These are phyloP conservation scores for Neoniphon sammara DNA, from an alignment of 2,797 vertebrate species.

Conservation along the genomic window DNA sequence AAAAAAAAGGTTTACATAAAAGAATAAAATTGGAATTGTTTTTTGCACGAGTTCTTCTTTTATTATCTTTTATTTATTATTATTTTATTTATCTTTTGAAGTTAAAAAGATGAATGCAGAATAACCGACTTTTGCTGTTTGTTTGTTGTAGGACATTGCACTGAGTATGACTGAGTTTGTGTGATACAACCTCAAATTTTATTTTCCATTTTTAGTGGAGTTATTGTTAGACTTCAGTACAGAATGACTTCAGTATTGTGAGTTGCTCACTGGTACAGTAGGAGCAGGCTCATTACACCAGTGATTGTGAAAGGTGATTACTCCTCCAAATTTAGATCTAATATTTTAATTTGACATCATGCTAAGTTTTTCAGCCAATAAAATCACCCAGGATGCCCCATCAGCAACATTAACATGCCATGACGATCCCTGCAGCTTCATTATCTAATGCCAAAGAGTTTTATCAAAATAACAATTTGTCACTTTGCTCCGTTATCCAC, in stretches of 20 bases:
- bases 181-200: constrained; percentile 18
- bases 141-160: not conserved
- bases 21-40: no score
- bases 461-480: constrained; percentile 60
- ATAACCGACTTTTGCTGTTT: not conserved
- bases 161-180: constrained; percentile 19
- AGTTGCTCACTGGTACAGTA: no score
- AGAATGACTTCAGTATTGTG: no score
- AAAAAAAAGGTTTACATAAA: no score
- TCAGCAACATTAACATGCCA: constrained; percentile 55
- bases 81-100: constrained; percentile 14
- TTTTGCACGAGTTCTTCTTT: no score
- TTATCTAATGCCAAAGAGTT: constrained; percentile 56
- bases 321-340: not conserved
- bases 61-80: no score
- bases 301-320: no score
- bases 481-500: constrained; percentile 52
- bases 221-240: not conserved
- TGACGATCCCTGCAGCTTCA: constrained; percentile 54
- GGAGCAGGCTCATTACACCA: no score
- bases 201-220: constrained; percentile 16
- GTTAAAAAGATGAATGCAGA: constrained; percentile 28
- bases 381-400: constrained; percentile 32
- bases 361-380: constrained; percentile 55
- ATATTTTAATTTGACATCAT: constrained; percentile 61